Percentiles rank a stretch among this genome's conserved stretches.
These are phyloP conservation scores for Mustela lutreola DNA, from an alignment of 2,113 vertebrate species.

Conservation along the genomic window DNA sequence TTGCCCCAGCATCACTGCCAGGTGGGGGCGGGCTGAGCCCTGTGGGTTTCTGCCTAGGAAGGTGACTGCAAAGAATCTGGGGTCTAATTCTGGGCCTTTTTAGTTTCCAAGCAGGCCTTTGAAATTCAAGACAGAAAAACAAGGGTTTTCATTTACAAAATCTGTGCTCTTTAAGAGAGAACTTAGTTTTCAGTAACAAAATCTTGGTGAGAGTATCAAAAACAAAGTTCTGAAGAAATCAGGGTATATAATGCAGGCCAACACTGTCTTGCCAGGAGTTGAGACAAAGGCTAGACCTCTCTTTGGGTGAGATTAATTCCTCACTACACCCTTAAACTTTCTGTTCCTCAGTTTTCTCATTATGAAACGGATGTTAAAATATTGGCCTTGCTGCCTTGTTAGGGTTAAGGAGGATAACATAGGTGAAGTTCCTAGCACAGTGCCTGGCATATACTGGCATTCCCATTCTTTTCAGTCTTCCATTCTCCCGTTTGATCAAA, in stretches of 20 bases:
- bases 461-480: neutral
- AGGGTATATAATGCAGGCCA: neutral
- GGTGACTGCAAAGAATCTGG: neutral
- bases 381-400: neutral
- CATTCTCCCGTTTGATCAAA: neutral
- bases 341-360: neutral
- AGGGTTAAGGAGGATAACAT: neutral
- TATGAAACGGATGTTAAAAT: neutral
- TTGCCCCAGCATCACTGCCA: no score
- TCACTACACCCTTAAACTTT: neutral
- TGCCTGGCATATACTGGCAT: neutral
- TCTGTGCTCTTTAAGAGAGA: neutral
- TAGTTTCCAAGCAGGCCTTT: conserved; percentile 35
- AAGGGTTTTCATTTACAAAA: conserved; percentile 17
- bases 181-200: neutral
- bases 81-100: neutral
- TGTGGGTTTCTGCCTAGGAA: neutral
- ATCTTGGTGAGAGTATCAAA: neutral
- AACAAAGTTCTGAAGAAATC: neutral
- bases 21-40: neutral
- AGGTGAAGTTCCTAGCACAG: neutral
- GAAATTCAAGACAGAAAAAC: conserved; percentile 39
- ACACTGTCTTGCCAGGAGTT: neutral
- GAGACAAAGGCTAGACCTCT: neutral
- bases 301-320: neutral